A percentile compares a stretch with the other conserved stretches of the same genome.
Conservation (phyloP, 2,797 vertebrate genomes). For the Acrossocheilus fasciatus region DNA sequence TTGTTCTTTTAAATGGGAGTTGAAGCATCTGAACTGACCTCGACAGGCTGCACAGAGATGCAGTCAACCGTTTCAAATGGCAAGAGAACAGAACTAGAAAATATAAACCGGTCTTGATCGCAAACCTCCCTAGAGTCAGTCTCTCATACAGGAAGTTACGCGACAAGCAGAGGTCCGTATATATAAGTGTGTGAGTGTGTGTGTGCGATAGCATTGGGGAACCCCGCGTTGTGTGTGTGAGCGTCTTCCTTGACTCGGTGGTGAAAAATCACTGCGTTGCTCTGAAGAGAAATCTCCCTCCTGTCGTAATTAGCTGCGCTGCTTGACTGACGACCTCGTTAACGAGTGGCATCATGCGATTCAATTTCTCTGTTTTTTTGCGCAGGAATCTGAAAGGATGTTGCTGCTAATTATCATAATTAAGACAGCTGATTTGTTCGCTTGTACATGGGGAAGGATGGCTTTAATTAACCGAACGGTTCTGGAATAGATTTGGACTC, state of each 20-base stretch:
- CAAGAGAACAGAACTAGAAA: background rate
- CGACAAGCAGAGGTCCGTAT: background rate
- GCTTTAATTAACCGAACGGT: conserved; percentile 53
- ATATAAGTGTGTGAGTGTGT: conserved; percentile 1
- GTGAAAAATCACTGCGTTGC: conserved; percentile 38
- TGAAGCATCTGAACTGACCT: background rate
- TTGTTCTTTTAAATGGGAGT: conserved; percentile 38
- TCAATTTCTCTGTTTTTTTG: conserved; percentile 74
- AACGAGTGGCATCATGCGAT: conserved; percentile 75
- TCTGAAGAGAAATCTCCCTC: conserved; percentile 49
- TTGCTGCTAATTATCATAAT: conserved; percentile 82
- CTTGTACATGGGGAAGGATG: conserved; percentile 47
- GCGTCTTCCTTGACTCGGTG: conserved; percentile 24
- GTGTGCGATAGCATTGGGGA: conserved; percentile 14
- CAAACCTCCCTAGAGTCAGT: background rate
- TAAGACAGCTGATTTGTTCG: conserved; percentile 77
- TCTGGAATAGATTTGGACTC: conserved; percentile 51
- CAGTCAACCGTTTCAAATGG: conserved; percentile 10
- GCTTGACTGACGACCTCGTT: conserved; percentile 81
- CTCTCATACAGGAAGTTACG: background rate
- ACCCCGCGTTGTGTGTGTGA: background rate
- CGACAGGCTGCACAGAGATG: background rate
- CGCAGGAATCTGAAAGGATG: conserved; percentile 79
- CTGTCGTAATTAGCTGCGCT: conserved; percentile 75
- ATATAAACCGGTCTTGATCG: background rate